Conservation (phyloP, 2,113 vertebrate genomes). For the Entosphenus tridentatus region DNA sequence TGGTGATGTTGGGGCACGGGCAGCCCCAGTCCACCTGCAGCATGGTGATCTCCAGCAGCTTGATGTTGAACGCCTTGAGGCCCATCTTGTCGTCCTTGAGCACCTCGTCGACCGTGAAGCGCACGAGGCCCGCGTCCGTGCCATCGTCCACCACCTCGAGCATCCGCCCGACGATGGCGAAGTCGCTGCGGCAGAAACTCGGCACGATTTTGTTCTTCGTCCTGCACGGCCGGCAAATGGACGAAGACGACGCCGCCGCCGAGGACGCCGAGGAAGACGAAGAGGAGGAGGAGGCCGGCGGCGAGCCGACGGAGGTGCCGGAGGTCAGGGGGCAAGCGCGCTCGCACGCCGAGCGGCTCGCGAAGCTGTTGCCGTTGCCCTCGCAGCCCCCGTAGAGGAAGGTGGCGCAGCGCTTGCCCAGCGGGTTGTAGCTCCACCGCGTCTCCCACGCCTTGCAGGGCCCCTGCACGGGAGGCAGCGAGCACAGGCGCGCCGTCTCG, state of each 20-base stretch:
- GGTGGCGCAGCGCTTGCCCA: neutral
- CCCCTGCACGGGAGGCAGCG: conserved; percentile 3
- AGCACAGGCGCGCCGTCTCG: neutral
- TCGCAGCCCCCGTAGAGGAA: conserved; percentile 4
- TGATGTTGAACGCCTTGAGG: conserved; percentile 1
- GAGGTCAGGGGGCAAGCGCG: conserved; percentile 14
- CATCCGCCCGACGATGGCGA: conserved; percentile 1
- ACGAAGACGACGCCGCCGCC: neutral
- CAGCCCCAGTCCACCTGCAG: neutral
- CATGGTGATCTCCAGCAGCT: neutral
- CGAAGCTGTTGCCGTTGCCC: conserved; percentile 1
- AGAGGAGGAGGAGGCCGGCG: too few relatives aligned
- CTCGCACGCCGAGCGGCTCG: neutral
- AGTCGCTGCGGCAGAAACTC: neutral
- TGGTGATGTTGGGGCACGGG: neutral
- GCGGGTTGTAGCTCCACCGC: conserved; percentile 2
- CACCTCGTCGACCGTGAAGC: neutral
- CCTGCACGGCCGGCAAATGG: neutral
- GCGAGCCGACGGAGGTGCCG: conserved; percentile 16
- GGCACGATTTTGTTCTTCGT: neutral
- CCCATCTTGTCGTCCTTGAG: conserved; percentile 5
- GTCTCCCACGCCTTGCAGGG: neutral
- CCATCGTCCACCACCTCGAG: neutral
- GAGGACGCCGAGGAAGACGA: too few relatives aligned
- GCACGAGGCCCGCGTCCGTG: conserved; percentile 1